Percentiles rank a stretch among this genome's conserved stretches.
phyloP scores from a whole-genome alignment of 2,113 vertebrate species.

The Emydura subglobosa region DNA sequence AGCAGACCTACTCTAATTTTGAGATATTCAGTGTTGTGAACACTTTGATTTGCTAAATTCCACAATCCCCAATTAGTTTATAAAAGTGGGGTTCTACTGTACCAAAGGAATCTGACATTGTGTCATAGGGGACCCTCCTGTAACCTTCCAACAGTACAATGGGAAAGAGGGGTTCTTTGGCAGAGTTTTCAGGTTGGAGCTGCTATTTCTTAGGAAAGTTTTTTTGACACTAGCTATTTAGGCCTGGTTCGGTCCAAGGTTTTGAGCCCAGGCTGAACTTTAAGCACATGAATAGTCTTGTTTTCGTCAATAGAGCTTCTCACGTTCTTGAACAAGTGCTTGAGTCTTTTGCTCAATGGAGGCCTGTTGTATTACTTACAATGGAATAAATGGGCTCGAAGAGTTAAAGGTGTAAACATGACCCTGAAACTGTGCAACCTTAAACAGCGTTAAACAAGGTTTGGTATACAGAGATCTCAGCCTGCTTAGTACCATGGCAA shows the following conservation, averaged over 20 bases:
- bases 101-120: not conserved
- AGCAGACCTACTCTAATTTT: too few relatives aligned
- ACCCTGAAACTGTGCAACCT: not conserved
- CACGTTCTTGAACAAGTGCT: not conserved
- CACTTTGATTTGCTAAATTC: too few relatives aligned
- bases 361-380: not conserved
- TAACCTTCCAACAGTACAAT: not conserved
- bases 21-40: too few relatives aligned
- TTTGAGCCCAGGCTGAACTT: slow-evolving; percentile 3
- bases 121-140: not conserved
- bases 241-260: not conserved
- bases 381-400: not conserved
- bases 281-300: not conserved
- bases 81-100: too few relatives aligned
- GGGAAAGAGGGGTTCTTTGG: not conserved
- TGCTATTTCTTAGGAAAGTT: not conserved
- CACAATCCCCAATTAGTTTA: too few relatives aligned
- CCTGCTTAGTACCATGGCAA: not conserved
- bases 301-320: not conserved
- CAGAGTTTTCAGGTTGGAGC: not conserved
- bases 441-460: not conserved
- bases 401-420: not conserved
- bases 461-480: not conserved
- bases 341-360: not conserved
- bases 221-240: not conserved